Conservation (phyloP, 2,888 invertebrate genomes). For the Laspeyria flexula region DNA sequence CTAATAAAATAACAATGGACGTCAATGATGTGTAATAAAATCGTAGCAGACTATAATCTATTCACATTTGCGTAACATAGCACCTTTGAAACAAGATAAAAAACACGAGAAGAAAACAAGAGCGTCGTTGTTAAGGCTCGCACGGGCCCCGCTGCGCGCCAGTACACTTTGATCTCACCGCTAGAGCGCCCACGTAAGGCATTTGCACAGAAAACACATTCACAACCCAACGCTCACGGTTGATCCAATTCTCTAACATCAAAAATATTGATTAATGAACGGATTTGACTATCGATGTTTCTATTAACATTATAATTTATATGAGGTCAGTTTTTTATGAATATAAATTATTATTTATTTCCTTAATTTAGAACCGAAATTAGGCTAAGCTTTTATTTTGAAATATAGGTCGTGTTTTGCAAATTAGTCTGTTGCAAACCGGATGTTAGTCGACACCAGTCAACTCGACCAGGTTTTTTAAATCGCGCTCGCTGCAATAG, state of each 20-base stretch:
- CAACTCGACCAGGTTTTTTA: not conserved
- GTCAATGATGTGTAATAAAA: not conserved
- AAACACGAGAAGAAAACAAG: slow-evolving; percentile 32
- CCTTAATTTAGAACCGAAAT: slow-evolving; percentile 20
- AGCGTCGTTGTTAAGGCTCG: slow-evolving; percentile 35
- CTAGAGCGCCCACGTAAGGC: slow-evolving; percentile 58
- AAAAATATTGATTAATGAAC: slow-evolving; percentile 40
- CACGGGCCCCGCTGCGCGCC: slow-evolving; percentile 50
- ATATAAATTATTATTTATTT: slow-evolving; percentile 25
- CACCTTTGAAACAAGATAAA: slow-evolving; percentile 24
- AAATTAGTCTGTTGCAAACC: slow-evolving; percentile 11
- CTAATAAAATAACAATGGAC: not conserved
- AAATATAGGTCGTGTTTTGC: not conserved
- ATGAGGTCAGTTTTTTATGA: slow-evolving; percentile 17
- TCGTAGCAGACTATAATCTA: not conserved
- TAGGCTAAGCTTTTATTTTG: slow-evolving; percentile 19
- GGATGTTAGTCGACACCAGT: not conserved
- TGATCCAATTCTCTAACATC: slow-evolving; percentile 37
- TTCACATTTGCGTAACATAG: slow-evolving; percentile 33
- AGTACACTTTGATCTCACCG: slow-evolving; percentile 57
- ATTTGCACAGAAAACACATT: slow-evolving; percentile 63
- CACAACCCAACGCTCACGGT: slow-evolving; percentile 45
- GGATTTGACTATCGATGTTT: slow-evolving; percentile 26
- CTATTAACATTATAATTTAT: slow-evolving; percentile 27
- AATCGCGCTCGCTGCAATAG: not conserved